Evolutionary conservation across 2,113 vertebrate species (phyloP).

Genomic region (Quiscalus mexicanus): DNA sequence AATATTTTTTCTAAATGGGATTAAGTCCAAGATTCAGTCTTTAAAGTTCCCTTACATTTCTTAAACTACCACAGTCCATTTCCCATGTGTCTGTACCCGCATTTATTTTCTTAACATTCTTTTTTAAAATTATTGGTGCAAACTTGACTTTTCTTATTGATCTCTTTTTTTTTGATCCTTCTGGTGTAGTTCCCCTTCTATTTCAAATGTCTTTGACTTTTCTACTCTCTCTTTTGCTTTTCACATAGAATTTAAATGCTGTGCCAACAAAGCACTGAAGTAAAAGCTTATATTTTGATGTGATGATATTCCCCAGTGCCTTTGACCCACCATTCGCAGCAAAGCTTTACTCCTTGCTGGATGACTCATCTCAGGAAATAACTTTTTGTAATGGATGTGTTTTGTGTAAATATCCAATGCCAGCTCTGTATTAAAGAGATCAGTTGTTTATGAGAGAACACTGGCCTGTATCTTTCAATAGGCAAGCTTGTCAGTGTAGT

Average conservation of each 20-base stretch:
- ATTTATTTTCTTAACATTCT: conserved; percentile 22
- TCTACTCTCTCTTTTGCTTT: background rate
- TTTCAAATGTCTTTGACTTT: background rate
- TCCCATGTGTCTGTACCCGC: background rate
- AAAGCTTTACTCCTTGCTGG: background rate
- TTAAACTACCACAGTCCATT: background rate
- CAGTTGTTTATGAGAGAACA: background rate
- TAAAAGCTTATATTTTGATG: background rate
- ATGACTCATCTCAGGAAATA: background rate
- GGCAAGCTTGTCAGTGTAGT: background rate
- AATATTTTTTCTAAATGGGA: conserved; percentile 15
- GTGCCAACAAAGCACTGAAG: background rate
- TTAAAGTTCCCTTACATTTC: background rate
- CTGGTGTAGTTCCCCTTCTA: background rate
- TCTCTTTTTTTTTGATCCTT: background rate
- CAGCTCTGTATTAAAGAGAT: background rate
- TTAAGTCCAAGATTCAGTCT: background rate
- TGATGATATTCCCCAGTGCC: background rate
- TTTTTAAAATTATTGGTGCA: background rate
- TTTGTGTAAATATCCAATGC: background rate
- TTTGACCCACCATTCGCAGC: background rate
- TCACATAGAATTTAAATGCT: background rate
- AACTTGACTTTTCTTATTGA: background rate
- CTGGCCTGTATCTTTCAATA: background rate
- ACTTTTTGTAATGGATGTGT: background rate